These are phyloP conservation scores for Phocides pigmalion DNA, from an alignment of 1,140 invertebrate species.

Conservation along the genomic window DNA sequence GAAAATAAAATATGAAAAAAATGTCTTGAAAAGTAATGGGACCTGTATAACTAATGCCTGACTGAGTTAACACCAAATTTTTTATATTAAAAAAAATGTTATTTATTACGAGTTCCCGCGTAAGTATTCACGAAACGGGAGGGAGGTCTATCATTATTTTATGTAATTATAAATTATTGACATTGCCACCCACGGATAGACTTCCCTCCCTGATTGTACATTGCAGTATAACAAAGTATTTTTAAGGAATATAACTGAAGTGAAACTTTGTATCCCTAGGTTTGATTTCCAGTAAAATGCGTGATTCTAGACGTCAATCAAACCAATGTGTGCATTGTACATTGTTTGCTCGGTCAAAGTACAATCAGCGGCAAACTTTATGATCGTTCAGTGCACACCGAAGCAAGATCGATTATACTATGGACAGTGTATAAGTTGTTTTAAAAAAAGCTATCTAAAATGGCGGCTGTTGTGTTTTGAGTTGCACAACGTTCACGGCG, in stretches of 20 bases:
- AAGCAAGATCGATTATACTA: no score
- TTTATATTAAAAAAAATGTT: slow-evolving; percentile 55
- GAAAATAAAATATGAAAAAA: slow-evolving; percentile 3
- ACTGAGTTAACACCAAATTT: slow-evolving; percentile 78
- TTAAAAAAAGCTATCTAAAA: no score
- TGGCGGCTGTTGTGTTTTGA: no score
- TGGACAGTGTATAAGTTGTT: no score
- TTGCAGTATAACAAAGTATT: slow-evolving; percentile 29
- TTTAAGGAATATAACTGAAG: slow-evolving; percentile 29
- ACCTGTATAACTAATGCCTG: slow-evolving; percentile 70
- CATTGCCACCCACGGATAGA: slow-evolving; percentile 22
- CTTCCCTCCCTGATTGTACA: slow-evolving; percentile 30
- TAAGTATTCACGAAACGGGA: slow-evolving; percentile 36
- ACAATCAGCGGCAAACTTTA: no score
- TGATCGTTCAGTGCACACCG: no score
- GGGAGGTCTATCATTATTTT: slow-evolving; percentile 26
- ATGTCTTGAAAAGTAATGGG: slow-evolving; percentile 57
- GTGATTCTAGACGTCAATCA: no score
- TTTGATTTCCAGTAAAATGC: background rate
- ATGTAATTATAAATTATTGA: slow-evolving; percentile 46
- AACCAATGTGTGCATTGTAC: no score
- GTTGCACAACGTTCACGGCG: no score
- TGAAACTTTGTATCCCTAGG: background rate
- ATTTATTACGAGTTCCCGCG: slow-evolving; percentile 57
- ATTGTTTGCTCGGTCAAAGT: no score